Conservation (phyloP, 2,888 invertebrate species). For the Meteorus cinctellus region DNA sequence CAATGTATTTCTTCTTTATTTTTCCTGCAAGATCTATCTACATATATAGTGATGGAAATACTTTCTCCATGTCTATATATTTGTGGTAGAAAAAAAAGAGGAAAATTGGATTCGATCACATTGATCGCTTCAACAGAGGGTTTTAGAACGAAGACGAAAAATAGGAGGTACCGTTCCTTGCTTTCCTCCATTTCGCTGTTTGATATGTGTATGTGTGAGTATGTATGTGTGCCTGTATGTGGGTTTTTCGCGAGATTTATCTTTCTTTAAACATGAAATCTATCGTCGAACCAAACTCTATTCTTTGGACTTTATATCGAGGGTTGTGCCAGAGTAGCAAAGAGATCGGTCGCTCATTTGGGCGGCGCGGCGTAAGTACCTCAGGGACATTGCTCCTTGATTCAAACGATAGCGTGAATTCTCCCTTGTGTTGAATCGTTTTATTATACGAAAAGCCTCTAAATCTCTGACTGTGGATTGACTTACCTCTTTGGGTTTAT, state of each 20-base stretch:
- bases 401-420: conserved; percentile 53
- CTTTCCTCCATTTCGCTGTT: conserved; percentile 48
- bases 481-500: conserved; percentile 48
- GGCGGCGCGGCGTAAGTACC: conserved; percentile 49
- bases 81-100: conserved; percentile 9
- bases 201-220: conserved; percentile 20
- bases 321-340: conserved; percentile 37
- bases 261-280: conserved; percentile 61
- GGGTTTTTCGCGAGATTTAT: conserved; percentile 55
- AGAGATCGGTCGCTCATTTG: conserved; percentile 58
- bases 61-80: neutral
- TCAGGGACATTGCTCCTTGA: conserved; percentile 50
- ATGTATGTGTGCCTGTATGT: conserved; percentile 16
- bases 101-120: conserved; percentile 48
- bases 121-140: conserved; percentile 43
- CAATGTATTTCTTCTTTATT: conserved; percentile 13
- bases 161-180: conserved; percentile 50
- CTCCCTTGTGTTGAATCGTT: conserved; percentile 52
- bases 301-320: conserved; percentile 48
- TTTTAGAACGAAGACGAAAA: conserved; percentile 47
- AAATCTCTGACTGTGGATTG: conserved; percentile 55
- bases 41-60: neutral
- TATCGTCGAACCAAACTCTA: conserved; percentile 54
- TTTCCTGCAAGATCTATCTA: conserved; percentile 15
- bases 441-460: conserved; percentile 57